A percentile compares a stretch with the other conserved stretches of the same genome.
Conservation (phyloP, 1,140 invertebrate species). For the Meloidogyne hapla region DNA sequence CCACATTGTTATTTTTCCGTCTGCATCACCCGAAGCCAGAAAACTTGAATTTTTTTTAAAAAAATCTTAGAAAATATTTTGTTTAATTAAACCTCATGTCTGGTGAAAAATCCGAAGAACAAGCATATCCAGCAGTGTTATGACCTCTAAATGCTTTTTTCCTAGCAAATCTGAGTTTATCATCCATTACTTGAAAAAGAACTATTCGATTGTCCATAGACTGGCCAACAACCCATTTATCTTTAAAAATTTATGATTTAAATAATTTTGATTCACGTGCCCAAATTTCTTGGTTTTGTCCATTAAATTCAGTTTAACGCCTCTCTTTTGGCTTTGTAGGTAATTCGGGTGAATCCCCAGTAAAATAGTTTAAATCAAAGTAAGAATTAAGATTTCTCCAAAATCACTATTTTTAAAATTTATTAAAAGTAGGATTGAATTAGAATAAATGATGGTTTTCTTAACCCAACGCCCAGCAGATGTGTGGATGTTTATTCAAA, state of each 20-base stretch:
- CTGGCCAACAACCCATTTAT: slow-evolving; percentile 97
- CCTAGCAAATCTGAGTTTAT: slow-evolving; percentile 78
- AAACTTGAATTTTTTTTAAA: slow-evolving; percentile 72
- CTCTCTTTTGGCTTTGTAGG: no score
- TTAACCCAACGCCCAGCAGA: no score
- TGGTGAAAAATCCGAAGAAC: slow-evolving; percentile 91
- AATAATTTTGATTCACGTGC: no score
- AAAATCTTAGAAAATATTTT: slow-evolving; percentile 6
- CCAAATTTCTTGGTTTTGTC: no score
- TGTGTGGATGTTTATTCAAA: no score
- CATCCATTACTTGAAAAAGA: slow-evolving; percentile 92
- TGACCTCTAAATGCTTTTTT: slow-evolving; percentile 97
- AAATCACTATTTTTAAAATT: no score
- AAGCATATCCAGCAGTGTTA: slow-evolving; percentile 97
- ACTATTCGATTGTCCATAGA: slow-evolving; percentile 99
- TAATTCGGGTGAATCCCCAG: no score
- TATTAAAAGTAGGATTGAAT: no score
- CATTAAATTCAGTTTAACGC: no score
- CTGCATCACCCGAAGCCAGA: slow-evolving; percentile 95
- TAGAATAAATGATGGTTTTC: no score
- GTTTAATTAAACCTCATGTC: slow-evolving; percentile 86
- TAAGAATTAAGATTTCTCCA: no score
- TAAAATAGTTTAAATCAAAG: no score
- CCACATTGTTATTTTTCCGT: slow-evolving; percentile 98
- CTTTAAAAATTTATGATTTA: slow-evolving; percentile 52